These are phyloP conservation scores for Alouatta palliata DNA, from an alignment of 2,113 vertebrate species.

Conservation along the genomic window DNA sequence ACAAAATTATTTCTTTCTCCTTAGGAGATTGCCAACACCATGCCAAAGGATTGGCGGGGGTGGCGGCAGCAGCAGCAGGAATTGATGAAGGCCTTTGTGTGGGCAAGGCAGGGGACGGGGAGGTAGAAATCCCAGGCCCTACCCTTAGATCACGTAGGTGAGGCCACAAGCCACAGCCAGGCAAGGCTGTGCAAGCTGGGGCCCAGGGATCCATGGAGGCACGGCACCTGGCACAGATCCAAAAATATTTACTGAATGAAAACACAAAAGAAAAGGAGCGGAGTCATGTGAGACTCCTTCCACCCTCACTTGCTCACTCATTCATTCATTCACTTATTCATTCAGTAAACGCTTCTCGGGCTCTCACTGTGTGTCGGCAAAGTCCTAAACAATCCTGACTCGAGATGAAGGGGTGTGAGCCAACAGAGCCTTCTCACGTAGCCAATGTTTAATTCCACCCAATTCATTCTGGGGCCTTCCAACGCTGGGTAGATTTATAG, in stretches of 20 bases:
- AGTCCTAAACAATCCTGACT: background rate
- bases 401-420: background rate
- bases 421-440: background rate
- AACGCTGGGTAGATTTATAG: slow-evolving; percentile 2
- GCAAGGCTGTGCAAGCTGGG: background rate
- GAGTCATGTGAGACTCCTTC: too few species aligned
- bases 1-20: slow-evolving; percentile 74
- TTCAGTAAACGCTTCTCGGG: background rate
- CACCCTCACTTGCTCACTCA: background rate
- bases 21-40: slow-evolving; percentile 53
- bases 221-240: accelerated
- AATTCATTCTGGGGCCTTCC: slow-evolving; percentile 35
- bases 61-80: background rate
- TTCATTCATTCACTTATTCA: background rate
- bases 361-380: background rate
- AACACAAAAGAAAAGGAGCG: background rate
- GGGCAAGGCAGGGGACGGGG: background rate
- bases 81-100: background rate
- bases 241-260: background rate
- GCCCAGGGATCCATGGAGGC: background rate
- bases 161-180: background rate
- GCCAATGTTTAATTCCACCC: background rate
- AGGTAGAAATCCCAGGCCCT: background rate
- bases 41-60: background rate
- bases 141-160: background rate